Evolutionary conservation across 64 coral and sea anemone species (phyloP), one percentile per base, ranked within the genome.

Genomic region (Stichodactyla helianthus): DNA sequence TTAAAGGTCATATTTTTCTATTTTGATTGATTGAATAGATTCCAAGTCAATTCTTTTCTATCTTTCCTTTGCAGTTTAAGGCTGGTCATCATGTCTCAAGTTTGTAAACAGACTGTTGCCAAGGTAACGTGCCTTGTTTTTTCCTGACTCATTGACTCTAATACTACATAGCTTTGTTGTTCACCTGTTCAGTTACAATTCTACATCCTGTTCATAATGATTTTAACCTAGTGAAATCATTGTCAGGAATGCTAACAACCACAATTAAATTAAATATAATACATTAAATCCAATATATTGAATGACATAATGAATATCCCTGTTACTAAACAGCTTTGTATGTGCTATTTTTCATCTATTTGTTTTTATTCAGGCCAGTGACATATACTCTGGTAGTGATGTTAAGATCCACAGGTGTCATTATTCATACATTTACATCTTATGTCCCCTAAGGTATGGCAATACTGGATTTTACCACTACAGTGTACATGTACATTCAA

Each of bases 31-130:
- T 44, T 63, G 1, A 63, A 63, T 18, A 63, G 6, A 6, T 18
- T 16, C 14, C 19, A 65, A 7, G 25, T 74, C n/a, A 67, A 67
- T 20, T 67, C 18, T 62, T 82, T 44, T 3, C 35, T 44, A 3
- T 44, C 35, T 44, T 44, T 44, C 35, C 35, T 44, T 90, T 57
- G 16, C 70, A 99, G 97, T 62, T 90, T 93, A 77, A 90, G 91
- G 22, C 81, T 93, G 25, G 88, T 95, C 12, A 92, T 99, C 61
- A 87, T 99, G 55, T 95, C 93, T 51, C 97, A 99, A 85, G 91
- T 99, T 44, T 99, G 97, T 84, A 99, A 99, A 77, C 97, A 99
- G 83, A 99, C 97, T 17, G 88, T 99, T 53, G 97, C 90, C 76
- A 99, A 99, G 93, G 97, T 97, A 86, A 14, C 7, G 14, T 13